Percentiles rank a stretch among this genome's conserved stretches.
phyloP scores from a whole-genome alignment of 2,113 vertebrate species.

The Xerus inauris region DNA sequence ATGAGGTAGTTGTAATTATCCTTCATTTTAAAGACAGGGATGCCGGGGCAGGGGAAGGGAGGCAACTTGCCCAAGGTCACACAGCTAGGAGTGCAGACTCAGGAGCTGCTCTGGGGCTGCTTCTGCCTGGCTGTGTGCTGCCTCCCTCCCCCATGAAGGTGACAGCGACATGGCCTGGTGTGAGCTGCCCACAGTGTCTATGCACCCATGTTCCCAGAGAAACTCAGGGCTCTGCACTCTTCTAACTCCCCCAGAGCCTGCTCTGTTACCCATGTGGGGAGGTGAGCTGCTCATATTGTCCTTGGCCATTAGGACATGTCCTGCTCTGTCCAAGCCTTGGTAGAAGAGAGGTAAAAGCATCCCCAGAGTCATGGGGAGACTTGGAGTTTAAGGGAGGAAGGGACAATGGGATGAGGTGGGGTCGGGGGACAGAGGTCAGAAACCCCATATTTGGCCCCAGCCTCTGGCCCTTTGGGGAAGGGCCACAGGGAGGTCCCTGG shows the following conservation, averaged over 20 bases:
- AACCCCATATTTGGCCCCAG: background rate
- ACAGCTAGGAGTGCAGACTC: background rate
- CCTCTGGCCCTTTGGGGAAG: background rate
- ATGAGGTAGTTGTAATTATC: slow-evolving; percentile 40
- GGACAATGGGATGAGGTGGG: background rate
- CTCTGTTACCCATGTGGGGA: background rate
- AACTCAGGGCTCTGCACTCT: background rate
- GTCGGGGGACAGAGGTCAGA: background rate
- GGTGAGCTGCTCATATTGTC: background rate
- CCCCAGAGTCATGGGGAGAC: background rate
- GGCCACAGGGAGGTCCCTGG: background rate
- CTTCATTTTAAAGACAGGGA: slow-evolving; percentile 36
- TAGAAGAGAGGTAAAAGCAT: background rate
- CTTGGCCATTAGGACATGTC: background rate
- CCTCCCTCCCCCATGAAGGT: background rate
- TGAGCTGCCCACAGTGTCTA: background rate
- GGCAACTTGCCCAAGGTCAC: background rate
- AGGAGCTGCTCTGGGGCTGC: background rate
- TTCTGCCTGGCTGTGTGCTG: background rate
- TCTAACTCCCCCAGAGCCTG: background rate
- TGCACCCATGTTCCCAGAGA: background rate
- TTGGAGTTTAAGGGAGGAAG: background rate
- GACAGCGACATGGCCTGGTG: fast-evolving
- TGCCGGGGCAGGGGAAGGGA: background rate
- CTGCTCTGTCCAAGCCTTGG: background rate